Evolutionary conservation across 2,888 invertebrate species (phyloP).

Genomic region (Lycaena phlaeas): DNA sequence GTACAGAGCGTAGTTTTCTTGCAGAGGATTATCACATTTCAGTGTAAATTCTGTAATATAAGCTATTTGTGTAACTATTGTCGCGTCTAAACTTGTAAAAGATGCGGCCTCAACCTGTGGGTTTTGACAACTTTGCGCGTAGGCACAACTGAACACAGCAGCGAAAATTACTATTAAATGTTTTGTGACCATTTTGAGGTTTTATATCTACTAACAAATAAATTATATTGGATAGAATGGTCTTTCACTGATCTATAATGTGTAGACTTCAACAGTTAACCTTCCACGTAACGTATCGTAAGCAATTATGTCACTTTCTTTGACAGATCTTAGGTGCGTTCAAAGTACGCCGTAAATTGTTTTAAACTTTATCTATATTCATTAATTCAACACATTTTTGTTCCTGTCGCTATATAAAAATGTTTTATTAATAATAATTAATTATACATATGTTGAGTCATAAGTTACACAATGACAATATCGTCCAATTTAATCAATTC

Average conservation of each 20-base stretch:
- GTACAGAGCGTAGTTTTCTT: conserved; percentile 82
- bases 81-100: conserved; percentile 94
- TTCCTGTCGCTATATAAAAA: too few relatives aligned
- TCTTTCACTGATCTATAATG: conserved; percentile 4
- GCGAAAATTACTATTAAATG: conserved; percentile 38
- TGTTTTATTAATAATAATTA: too few relatives aligned
- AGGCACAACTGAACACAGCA: conserved; percentile 33
- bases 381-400: too few relatives aligned
- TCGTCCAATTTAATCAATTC: too few relatives aligned
- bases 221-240: neutral
- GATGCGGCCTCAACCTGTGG: conserved; percentile 82
- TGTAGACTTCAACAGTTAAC: conserved; percentile 13
- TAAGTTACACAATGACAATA: too few relatives aligned
- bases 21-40: conserved; percentile 79
- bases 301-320: conserved; percentile 11
- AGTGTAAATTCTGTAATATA: conserved; percentile 93
- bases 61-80: conserved; percentile 90
- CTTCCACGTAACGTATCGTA: conserved; percentile 21
- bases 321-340: conserved; percentile 14
- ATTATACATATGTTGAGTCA: too few relatives aligned
- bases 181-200: conserved; percentile 61
- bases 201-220: conserved; percentile 30
- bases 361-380: too few relatives aligned
- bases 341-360: conserved; percentile 25
- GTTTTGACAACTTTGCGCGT: conserved; percentile 58